Evolutionary conservation across 53 echinoderm and acorn worm species (phyloP).

Genomic region (Arbacia lixula): DNA sequence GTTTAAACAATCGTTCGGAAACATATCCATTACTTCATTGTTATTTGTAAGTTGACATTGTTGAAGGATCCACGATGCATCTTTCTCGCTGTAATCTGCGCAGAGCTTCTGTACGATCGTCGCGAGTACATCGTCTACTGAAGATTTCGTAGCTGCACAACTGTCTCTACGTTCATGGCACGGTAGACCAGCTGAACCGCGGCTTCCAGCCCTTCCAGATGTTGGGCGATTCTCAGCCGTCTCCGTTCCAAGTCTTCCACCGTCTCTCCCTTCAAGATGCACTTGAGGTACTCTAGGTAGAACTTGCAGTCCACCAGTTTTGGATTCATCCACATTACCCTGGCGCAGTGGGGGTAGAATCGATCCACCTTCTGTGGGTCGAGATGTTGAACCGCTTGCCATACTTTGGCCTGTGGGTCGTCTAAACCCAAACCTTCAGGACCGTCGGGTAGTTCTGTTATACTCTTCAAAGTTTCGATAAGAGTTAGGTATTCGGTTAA

Average conservation of each 20-base stretch:
- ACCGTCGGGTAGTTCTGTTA: too few relatives aligned
- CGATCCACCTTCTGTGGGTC: slow-evolving; percentile 32
- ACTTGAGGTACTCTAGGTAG: slow-evolving; percentile 8
- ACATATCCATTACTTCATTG: too few relatives aligned
- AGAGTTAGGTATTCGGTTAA: too few relatives aligned
- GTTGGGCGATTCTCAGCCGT: background rate
- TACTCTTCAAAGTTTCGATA: too few relatives aligned
- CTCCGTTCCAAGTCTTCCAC: slow-evolving; percentile 10
- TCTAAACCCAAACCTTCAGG: too few relatives aligned
- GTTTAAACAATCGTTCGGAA: too few relatives aligned
- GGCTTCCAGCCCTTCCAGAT: slow-evolving; percentile 25
- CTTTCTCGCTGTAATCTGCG: background rate
- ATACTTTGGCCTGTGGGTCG: slow-evolving; percentile 7
- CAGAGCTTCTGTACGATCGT: background rate
- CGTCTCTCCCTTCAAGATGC: slow-evolving; percentile 10
- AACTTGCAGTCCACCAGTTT: slow-evolving; percentile 3
- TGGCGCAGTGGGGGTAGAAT: slow-evolving; percentile 12
- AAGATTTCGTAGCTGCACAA: background rate
- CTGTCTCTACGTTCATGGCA: slow-evolving; percentile 14
- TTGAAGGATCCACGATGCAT: too few relatives aligned
- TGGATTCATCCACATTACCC: slow-evolving; percentile 30
- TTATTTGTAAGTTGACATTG: too few relatives aligned
- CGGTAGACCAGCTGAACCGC: slow-evolving; percentile 16
- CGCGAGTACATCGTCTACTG: background rate
- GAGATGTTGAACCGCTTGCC: slow-evolving; percentile 1